These are phyloP conservation scores for Catharus minimus DNA, from an alignment of 2,113 vertebrate genomes.

Conservation along the genomic window DNA sequence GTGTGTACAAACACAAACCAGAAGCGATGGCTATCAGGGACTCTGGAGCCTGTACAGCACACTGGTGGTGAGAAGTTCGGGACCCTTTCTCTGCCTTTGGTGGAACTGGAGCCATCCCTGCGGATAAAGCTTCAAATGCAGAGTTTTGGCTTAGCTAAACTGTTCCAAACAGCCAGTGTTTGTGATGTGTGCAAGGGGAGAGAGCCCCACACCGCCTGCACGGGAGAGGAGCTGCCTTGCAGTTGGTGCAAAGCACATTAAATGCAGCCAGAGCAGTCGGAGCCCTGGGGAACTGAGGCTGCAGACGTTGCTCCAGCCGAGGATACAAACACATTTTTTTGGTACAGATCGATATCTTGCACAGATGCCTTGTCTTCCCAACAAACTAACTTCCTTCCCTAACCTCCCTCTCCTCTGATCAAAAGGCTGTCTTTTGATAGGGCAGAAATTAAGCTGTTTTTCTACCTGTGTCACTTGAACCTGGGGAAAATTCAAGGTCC, in stretches of 20 bases:
- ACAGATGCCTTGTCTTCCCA: conserved; percentile 18
- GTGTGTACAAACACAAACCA: not conserved
- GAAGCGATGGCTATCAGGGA: not conserved
- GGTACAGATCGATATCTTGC: not conserved
- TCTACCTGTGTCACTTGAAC: not conserved
- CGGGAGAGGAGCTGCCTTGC: not conserved
- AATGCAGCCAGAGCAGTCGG: not conserved
- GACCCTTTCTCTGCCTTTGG: not conserved
- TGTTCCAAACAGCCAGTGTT: not conserved
- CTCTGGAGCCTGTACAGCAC: not conserved
- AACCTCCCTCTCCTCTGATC: not conserved
- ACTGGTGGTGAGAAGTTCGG: not conserved
- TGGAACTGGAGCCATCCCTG: not conserved
- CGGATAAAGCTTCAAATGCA: not conserved
- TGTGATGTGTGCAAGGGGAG: not conserved
- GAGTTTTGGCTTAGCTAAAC: not conserved
- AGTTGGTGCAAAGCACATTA: not conserved
- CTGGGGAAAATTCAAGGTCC: not conserved
- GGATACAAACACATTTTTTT: not conserved
- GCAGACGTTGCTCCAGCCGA: not conserved
- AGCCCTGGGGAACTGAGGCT: not conserved
- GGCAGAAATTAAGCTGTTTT: not conserved
- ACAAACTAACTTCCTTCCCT: not conserved
- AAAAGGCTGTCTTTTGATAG: not conserved
- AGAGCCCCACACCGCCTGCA: rapidly evolving